A percentile compares a stretch with the other conserved stretches of the same genome.
phyloP scores from a whole-genome alignment of 2,888 invertebrate species.

The Tolmerus cingulatus region DNA sequence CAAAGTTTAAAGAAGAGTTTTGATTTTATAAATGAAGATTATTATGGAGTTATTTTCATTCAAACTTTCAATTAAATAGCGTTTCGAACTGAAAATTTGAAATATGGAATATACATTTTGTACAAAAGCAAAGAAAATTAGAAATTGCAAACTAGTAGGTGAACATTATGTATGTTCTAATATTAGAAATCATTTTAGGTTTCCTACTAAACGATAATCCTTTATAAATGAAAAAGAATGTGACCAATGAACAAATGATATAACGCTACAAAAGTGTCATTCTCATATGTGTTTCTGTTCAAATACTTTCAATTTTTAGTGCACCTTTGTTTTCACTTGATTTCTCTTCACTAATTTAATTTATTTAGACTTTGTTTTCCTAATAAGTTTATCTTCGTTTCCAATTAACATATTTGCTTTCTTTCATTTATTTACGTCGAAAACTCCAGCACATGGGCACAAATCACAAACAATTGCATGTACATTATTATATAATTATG shows the following conservation, averaged over 20 bases:
- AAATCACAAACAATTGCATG: constrained; percentile 27
- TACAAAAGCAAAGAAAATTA: too few species aligned
- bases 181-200: too few species aligned
- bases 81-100: too few species aligned
- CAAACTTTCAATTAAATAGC: too few species aligned
- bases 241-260: not conserved
- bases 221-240: not conserved
- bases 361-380: not conserved
- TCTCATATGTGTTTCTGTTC: not conserved
- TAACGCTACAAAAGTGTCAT: not conserved
- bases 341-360: not conserved
- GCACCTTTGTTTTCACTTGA: not conserved
- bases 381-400: not conserved
- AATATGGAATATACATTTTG: too few species aligned
- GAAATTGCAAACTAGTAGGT: too few species aligned
- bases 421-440: not conserved
- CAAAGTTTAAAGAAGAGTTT: too few species aligned
- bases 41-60: too few species aligned
- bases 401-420: not conserved
- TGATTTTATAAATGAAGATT: too few species aligned
- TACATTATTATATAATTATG: not conserved
- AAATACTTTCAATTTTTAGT: not conserved
- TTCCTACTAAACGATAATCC: not conserved
- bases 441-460: constrained; percentile 30
- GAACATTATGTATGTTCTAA: too few species aligned